Evolutionary conservation across 1,140 invertebrate species (phyloP).

Genomic region (Calephelis nemesis): DNA sequence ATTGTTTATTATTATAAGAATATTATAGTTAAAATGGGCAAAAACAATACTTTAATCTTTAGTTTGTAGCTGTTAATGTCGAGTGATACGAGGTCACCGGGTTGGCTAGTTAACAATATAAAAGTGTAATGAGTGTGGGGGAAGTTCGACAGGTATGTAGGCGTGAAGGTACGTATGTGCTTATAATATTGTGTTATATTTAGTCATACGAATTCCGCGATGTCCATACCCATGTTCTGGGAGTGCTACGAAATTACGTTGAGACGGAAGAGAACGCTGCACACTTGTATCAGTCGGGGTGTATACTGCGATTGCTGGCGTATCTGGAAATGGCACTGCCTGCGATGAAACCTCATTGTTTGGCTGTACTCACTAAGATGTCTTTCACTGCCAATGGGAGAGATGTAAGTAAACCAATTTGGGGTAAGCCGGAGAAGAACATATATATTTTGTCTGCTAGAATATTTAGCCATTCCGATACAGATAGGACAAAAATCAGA

Average conservation of each 20-base stretch:
- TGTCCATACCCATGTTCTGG: conserved; percentile 57
- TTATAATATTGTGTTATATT: not conserved
- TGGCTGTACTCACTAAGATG: conserved; percentile 68
- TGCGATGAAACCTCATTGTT: conserved; percentile 61
- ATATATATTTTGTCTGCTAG: not conserved
- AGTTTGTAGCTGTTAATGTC: no score
- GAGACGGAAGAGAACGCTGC: conserved; percentile 62
- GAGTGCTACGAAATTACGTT: conserved; percentile 58
- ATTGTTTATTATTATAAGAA: no score
- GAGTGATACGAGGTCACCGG: no score
- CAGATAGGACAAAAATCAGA: no score
- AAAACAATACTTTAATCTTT: no score
- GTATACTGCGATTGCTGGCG: conserved; percentile 58
- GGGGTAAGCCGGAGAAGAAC: not conserved
- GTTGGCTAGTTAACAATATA: no score
- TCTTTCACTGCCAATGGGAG: conserved; percentile 63
- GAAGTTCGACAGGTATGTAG: no score
- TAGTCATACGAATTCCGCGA: conserved; percentile 69
- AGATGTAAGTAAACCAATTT: conserved; percentile 43
- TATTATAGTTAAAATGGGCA: no score
- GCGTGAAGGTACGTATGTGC: no score
- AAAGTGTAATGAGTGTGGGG: no score
- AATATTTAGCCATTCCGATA: no score
- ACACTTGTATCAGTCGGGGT: conserved; percentile 61
- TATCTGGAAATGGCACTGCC: conserved; percentile 69